Conservation (phyloP, 2,888 invertebrate species). For the Trichacis sp. region DNA sequence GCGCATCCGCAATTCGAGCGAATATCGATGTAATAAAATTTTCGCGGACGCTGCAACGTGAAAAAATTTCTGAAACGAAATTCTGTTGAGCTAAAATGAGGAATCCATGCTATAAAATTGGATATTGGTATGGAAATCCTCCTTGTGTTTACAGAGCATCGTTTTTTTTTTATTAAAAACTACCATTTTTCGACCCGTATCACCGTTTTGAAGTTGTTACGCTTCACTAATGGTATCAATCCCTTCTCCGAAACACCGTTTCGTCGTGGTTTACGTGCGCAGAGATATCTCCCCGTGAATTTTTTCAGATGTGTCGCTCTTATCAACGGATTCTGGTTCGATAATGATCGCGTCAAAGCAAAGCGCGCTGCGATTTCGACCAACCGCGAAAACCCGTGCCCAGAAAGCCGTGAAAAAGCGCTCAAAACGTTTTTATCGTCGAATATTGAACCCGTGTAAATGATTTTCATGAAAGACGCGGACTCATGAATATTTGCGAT, state of each 20-base stretch:
- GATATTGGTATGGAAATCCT: background rate
- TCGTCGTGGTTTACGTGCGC: background rate
- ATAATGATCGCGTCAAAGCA: background rate
- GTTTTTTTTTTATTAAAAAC: background rate
- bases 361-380: background rate
- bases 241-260: background rate
- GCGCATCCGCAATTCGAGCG: no score
- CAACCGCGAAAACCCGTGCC: background rate
- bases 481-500: constrained; percentile 26
- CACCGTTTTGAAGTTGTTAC: background rate
- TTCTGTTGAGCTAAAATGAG: no score
- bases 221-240: background rate
- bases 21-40: no score
- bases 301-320: background rate
- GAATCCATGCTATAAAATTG: background rate
- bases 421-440: no score
- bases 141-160: background rate
- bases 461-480: background rate
- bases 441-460: background rate
- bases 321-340: background rate
- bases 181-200: background rate
- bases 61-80: no score
- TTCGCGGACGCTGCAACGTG: no score
- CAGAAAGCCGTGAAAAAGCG: no score
- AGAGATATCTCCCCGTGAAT: background rate